A percentile compares a stretch with the other conserved stretches of the same genome.
phyloP scores from a whole-genome alignment of 2,113 vertebrate genomes.

The Tachuris rubrigastra region DNA sequence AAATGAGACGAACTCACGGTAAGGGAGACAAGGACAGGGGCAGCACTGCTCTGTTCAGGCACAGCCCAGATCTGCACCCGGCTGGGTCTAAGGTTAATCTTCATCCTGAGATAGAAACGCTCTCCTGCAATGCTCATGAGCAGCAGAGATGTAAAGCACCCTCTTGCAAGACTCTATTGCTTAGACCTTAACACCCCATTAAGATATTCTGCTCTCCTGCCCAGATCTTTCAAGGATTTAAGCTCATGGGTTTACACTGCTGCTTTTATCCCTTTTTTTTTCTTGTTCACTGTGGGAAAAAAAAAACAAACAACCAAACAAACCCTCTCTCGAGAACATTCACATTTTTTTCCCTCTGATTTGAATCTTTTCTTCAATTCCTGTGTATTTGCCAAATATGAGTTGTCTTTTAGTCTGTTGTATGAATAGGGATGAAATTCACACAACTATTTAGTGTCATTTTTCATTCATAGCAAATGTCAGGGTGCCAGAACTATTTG shows the following conservation, averaged over 20 bases:
- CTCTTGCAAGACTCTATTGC: background rate
- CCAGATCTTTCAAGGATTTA: background rate
- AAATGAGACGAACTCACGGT: background rate
- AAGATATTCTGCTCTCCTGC: background rate
- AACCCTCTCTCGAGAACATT: background rate
- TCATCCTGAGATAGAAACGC: background rate
- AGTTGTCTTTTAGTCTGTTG: background rate
- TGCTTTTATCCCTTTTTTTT: background rate
- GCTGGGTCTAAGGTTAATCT: background rate
- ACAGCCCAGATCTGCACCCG: background rate
- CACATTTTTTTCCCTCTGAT: background rate
- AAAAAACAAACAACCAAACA: background rate
- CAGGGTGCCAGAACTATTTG: constrained; percentile 1
- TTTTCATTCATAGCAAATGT: constrained; percentile 19
- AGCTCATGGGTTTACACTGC: background rate
- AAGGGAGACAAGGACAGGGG: background rate
- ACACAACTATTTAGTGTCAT: background rate
- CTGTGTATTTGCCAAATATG: background rate
- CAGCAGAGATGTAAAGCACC: background rate
- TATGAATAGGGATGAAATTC: constrained; percentile 29
- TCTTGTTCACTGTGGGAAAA: background rate
- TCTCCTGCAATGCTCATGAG: background rate
- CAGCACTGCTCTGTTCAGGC: background rate
- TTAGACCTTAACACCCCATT: background rate
- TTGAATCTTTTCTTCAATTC: background rate